Evolutionary conservation across 2,888 invertebrate species (phyloP).

Genomic region (Meteorus cinctellus): DNA sequence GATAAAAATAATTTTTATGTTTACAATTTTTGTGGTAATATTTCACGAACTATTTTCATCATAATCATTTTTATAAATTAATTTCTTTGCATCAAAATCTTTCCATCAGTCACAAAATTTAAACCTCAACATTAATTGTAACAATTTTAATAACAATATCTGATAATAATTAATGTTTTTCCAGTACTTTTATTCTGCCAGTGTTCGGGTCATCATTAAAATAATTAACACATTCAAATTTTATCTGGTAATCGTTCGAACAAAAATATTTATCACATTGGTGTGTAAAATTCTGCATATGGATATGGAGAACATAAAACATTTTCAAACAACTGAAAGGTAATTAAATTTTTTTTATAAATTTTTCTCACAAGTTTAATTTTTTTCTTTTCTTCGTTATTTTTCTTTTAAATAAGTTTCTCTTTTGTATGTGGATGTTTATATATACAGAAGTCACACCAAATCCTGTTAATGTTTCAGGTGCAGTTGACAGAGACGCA

Average conservation of each 20-base stretch:
- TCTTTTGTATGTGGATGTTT: conserved; percentile 1
- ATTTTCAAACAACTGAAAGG: not conserved
- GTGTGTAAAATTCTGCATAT: conserved; percentile 11
- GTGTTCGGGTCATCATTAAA: conserved; percentile 40
- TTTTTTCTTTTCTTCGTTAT: not conserved
- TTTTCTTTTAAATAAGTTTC: conserved; percentile 9
- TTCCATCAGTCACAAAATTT: not conserved
- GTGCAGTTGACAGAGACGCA: not conserved
- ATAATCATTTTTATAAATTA: not conserved
- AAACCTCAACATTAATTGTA: conserved; percentile 28
- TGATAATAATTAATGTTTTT: conserved; percentile 6
- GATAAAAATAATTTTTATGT: too few relatives aligned
- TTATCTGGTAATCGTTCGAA: conserved; percentile 49
- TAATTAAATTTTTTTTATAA: conserved; percentile 16
- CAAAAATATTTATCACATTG: conserved; percentile 17
- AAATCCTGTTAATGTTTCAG: conserved; percentile 17
- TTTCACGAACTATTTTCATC: not conserved
- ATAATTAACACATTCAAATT: conserved; percentile 13
- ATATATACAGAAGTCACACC: not conserved
- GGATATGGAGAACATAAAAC: conserved; percentile 4
- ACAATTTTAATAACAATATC: conserved; percentile 3
- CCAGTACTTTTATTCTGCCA: not conserved
- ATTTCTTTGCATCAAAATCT: too few relatives aligned
- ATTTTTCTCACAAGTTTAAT: conserved; percentile 5
- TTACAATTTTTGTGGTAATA: too few relatives aligned